These are phyloP conservation scores for Panulirus ornatus DNA, from an alignment of 1,140 invertebrate genomes.

Conservation along the genomic window DNA sequence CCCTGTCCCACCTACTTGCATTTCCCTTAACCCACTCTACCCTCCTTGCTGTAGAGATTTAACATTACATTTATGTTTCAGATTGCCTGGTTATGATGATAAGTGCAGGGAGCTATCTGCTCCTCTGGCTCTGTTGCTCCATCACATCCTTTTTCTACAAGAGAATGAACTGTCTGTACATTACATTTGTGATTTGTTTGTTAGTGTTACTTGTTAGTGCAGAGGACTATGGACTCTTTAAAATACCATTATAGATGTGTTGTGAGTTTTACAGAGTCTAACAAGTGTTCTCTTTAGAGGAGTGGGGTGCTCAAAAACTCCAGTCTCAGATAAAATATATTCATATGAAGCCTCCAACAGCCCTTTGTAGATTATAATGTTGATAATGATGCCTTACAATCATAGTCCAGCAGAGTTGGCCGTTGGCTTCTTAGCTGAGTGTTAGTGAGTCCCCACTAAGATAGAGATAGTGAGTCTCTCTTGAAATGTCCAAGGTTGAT, in stretches of 20 bases:
- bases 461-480: constrained; percentile 39
- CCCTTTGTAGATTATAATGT: constrained; percentile 56
- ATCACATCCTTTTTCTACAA: constrained; percentile 60
- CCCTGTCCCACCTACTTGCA: not conserved
- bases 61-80: constrained; percentile 20
- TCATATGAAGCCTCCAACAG: constrained; percentile 28
- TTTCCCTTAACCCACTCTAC: not conserved
- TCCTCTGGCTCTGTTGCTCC: constrained; percentile 58
- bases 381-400: constrained; percentile 64
- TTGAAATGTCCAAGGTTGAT: constrained; percentile 67
- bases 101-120: constrained; percentile 32
- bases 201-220: constrained; percentile 73
- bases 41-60: not conserved
- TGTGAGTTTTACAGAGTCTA: constrained; percentile 72
- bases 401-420: constrained; percentile 37
- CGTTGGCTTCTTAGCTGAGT: constrained; percentile 43
- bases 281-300: constrained; percentile 60
- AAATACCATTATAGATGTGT: constrained; percentile 70
- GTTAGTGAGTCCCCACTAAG: constrained; percentile 46
- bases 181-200: constrained; percentile 67
- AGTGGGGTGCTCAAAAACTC: constrained; percentile 30
- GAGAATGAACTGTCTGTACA: constrained; percentile 61
- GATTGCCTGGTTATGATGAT: constrained; percentile 54
- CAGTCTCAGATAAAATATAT: constrained; percentile 11
- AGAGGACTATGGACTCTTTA: constrained; percentile 58